Base-by-base conservation (phyloP, 2,888 invertebrate species). In the Drosophila mercatorum region DNA sequence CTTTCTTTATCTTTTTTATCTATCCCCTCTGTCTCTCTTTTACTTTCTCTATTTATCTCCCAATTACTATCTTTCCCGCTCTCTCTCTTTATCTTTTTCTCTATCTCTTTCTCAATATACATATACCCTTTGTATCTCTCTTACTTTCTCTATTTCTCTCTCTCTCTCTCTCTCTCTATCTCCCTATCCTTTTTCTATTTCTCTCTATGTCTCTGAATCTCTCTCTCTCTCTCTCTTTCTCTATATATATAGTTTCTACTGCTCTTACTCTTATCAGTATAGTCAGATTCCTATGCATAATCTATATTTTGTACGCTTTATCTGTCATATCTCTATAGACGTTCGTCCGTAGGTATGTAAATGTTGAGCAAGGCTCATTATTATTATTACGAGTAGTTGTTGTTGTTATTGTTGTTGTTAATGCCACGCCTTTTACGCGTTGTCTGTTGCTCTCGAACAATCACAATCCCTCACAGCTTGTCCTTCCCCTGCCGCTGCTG, bases 401-500 rank as follows among this genome's bases (percentile, higher is more conserved):
- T 56, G 26, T 62, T 69, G 68, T 62, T 68, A 56, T 52, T 56
- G 44, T 62, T 65, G 85, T 72, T 69, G 79, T 69, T 81, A 74
- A 67, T 72, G 62, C 57, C 57, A 55, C 68, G 64, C 51, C 88
- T 75, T 81, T 75, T 69, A 66, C 62, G 68, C 70, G 68, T 60
- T 68, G 80, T 80, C 88, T 80, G 78, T 59, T 79, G 68, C 72
- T 44, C 44, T 59, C 61, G 17, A 62, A 58, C 57, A 51, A 51
- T 36, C 57, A 26, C 40, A 52, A 28, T 22, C 22, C 14, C 31
- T 7, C 28, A n/a, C 31, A 26, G 7, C 22, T 14, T n/a, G n/a
- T 43, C n/a, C 47, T 11, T 26, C 47, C 40, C 17, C 4, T 44
- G 59, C 43, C 12, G 26, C 49, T 6, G 14, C 38, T 52, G 26